Conservation (phyloP, 2,113 vertebrate species). For the Gymnorhina tibicen region DNA sequence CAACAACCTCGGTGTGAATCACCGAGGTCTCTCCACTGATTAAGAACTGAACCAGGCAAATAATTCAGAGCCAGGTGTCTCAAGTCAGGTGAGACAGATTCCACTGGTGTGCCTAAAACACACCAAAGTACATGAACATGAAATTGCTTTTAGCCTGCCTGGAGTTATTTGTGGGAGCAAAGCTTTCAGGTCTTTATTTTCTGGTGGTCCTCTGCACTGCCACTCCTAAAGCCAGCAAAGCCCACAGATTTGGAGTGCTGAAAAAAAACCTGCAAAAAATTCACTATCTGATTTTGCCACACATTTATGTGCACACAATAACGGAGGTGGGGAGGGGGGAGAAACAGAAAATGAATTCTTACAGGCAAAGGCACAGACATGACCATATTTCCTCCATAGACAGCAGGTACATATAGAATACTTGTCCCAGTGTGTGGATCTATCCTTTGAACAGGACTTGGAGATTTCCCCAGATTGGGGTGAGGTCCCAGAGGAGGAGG, state of each 20-base stretch:
- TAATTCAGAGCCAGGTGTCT: slow-evolving; percentile 16
- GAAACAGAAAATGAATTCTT: slow-evolving; percentile 64
- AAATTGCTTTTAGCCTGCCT: slow-evolving; percentile 33
- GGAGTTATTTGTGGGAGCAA: not conserved
- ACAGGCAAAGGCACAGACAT: slow-evolving; percentile 98
- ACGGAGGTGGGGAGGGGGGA: not conserved
- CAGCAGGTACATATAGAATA: slow-evolving; percentile 96
- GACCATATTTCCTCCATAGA: slow-evolving; percentile 98
- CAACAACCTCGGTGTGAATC: slow-evolving; percentile 9
- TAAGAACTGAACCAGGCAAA: not conserved
- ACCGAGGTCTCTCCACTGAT: not conserved
- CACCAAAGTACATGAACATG: not conserved
- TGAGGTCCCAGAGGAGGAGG: slow-evolving; percentile 81
- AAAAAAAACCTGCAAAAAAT: not conserved
- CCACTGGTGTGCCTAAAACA: not conserved
- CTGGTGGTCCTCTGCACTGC: not conserved
- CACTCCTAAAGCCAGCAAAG: not conserved
- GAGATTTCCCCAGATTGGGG: slow-evolving; percentile 91
- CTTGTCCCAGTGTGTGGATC: slow-evolving; percentile 97
- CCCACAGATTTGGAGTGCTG: not conserved
- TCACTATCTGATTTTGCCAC: not conserved
- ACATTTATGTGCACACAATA: not conserved
- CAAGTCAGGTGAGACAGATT: not conserved
- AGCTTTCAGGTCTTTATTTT: not conserved
- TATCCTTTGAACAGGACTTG: slow-evolving; percentile 97